These are phyloP conservation scores for Temnothorax longispinosus DNA, from an alignment of 1,140 invertebrate genomes.

Conservation along the genomic window DNA sequence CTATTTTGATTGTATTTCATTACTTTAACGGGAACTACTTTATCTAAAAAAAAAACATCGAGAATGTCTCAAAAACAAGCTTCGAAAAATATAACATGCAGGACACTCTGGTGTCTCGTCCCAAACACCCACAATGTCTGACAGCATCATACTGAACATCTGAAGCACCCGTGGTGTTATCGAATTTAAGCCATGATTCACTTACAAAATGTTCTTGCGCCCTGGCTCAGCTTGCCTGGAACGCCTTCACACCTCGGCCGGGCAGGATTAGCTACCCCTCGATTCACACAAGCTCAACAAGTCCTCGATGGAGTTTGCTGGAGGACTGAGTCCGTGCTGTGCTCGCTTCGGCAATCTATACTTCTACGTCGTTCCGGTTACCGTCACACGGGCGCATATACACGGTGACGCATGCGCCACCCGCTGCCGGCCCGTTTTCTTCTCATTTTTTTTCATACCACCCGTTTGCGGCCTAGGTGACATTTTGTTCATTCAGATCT, in stretches of 20 bases:
- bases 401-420: conserved; percentile 74
- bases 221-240: conserved; percentile 17
- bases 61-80: neutral
- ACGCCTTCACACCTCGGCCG: conserved; percentile 7
- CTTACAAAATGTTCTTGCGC: conserved; percentile 42
- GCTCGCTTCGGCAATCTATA: conserved; percentile 79
- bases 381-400: conserved; percentile 75
- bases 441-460: conserved; percentile 59
- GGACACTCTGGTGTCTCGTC: neutral
- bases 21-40: neutral
- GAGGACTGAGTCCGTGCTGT: conserved; percentile 77
- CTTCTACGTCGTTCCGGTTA: conserved; percentile 77
- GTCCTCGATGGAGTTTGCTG: conserved; percentile 77
- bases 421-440: conserved; percentile 48
- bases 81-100: neutral
- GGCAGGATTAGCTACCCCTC: conserved; percentile 33
- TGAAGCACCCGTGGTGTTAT: neutral
- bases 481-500: conserved; percentile 71
- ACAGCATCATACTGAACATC: neutral
- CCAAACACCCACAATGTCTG: neutral
- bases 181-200: conserved; percentile 15
- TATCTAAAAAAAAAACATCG: neutral
- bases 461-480: conserved; percentile 69
- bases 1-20: conserved; percentile 7
- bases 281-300: conserved; percentile 75